Evolutionary conservation across 2,797 vertebrate species (phyloP), one percentile per base, ranked within the genome.

Genomic region (Acropternis orthonyx): DNA sequence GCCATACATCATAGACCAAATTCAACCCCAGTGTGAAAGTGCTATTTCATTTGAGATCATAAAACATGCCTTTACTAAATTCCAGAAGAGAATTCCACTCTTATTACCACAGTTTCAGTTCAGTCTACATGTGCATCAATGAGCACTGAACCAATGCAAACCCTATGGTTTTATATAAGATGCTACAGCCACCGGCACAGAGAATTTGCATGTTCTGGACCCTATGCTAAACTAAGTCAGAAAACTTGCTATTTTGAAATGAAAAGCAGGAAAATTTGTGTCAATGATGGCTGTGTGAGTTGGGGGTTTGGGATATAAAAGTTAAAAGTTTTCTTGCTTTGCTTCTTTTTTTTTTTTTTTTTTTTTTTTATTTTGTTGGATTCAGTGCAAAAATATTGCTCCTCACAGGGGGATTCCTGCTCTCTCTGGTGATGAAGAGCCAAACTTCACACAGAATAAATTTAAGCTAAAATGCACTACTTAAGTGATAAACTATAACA

Each of bases 211-310:
- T 85, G 61, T 78, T 83, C 34, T n/a, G 6, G 26, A 48, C 15
- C 7, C 9, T 61, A 3, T 56, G 20, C 28, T 58, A 21, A 66
- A 49, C 9, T 58, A 65, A 34, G 4, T 4, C 39, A 16, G 46
- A 86, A 87, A 87, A 37, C 15, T 43, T 49, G 7, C 78, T 48
- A 71, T 68, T 94, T 84, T 36, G 54, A 79, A 87, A 58, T 13
- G 3, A 77, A 85, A 93, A 88, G 7, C 15, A 89, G 46, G 19
- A 68, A 74, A 46, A 34, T 12, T 88, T 58, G 4, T 56, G 95
- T 81, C 9, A 8, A 14, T n/a, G 20, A 27, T 28, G 46, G 11
- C 19, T 63, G 39, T 1, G 1, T 1, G 9, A 62, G 21, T 43
- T 65, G n/a, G 8, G 49, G 39, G 69, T 43, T 44, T 77, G 10